Evolutionary conservation across 2,888 invertebrate genomes (phyloP).

Genomic region (Sphecodes monilicornis): DNA sequence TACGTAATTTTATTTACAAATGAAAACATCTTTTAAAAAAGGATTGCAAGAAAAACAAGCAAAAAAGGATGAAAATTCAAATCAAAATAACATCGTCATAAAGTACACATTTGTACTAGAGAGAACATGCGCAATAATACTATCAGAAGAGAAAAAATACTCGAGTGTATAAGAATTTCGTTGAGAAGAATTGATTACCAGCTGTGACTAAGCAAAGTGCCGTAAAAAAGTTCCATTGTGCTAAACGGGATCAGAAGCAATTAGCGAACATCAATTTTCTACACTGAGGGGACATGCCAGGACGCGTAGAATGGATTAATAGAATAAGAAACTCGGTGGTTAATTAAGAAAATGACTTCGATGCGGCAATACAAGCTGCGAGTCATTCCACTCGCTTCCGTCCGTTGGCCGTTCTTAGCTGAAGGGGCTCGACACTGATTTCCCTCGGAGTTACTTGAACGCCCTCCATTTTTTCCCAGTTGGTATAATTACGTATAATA

Average conservation of each 20-base stretch:
- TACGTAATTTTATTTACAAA: no score
- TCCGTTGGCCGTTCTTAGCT: slow-evolving; percentile 33
- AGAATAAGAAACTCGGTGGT: slow-evolving; percentile 25
- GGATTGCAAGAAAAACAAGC: no score
- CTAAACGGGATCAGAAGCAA: slow-evolving; percentile 28
- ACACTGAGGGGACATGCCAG: background rate
- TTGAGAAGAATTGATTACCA: slow-evolving; percentile 24
- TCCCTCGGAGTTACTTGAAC: slow-evolving; percentile 15
- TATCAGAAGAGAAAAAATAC: background rate
- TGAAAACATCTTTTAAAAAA: no score
- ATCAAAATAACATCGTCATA: no score
- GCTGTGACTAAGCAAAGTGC: slow-evolving; percentile 33
- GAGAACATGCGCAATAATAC: background rate
- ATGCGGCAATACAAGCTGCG: slow-evolving; percentile 51
- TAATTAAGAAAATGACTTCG: slow-evolving; percentile 62
- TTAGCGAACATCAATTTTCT: background rate
- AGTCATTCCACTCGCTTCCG: slow-evolving; percentile 59
- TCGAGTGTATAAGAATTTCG: background rate
- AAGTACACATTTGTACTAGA: no score
- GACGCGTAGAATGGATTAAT: slow-evolving; percentile 27
- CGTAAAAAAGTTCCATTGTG: background rate
- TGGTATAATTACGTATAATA: slow-evolving; percentile 67
- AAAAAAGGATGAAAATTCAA: no score
- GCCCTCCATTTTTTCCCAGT: slow-evolving; percentile 44
- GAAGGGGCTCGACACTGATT: slow-evolving; percentile 32